Conservation (phyloP, 1,140 invertebrate species). For the Lamellibrachia luymesi region DNA sequence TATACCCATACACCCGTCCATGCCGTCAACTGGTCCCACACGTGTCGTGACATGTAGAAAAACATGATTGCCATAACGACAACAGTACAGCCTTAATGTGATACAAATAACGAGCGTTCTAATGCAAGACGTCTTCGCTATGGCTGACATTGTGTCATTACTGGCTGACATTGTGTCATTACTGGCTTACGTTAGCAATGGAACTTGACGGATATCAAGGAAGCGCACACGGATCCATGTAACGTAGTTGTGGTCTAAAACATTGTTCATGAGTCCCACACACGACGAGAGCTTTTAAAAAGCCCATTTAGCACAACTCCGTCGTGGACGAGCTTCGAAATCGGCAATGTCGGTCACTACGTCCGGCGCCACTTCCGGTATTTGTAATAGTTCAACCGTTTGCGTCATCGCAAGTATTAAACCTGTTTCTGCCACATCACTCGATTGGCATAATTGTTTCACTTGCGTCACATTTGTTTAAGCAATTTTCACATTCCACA, state of each 20-base stretch:
- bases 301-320: no score
- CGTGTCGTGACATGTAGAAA: not conserved
- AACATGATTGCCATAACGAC: not conserved
- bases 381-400: not conserved
- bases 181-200: not conserved
- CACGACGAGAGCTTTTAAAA: not conserved
- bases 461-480: not conserved
- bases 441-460: not conserved
- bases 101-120: not conserved
- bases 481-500: not conserved
- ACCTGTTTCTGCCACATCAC: not conserved
- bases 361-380: not conserved
- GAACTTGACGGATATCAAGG: not conserved
- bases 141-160: no score
- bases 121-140: not conserved
- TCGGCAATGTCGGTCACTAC: not conserved
- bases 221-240: not conserved
- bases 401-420: not conserved
- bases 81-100: not conserved
- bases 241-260: not conserved
- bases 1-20: not conserved
- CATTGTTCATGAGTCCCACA: not conserved
- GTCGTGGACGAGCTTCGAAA: not conserved
- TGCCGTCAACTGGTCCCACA: not conserved
- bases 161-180: not conserved